Base-by-base conservation (phyloP, 2,113 vertebrate species). In the Bufo gargarizans region DNA sequence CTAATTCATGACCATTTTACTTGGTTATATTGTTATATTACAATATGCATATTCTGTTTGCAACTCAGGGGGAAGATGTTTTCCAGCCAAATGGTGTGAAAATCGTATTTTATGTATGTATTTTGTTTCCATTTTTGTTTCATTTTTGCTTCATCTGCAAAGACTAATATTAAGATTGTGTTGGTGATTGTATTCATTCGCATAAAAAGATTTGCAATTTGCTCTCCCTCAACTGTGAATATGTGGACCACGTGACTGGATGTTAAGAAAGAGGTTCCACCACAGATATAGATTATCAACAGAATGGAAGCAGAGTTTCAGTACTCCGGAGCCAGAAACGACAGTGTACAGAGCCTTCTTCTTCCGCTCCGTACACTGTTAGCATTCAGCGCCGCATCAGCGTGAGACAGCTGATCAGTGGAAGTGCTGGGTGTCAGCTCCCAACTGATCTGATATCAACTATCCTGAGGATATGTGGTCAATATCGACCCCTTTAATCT, bases 31-130 rank as follows among this genome's bases (percentile, higher is more conserved):
- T 58, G 50, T 47, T 7, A 61, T 43, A 19, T 90, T 86, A 89
- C 88, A 82, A 90, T 80, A 89, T 90, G 58, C 90, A 72, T 71
- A 0, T 87, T 89, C 19, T 91, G 13, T 91, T 87, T 90, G 89
- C 84, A 14, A 71, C 58, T 86, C 49, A 94, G 92, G 90, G 91
- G 61, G 87, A 81, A 77, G 85, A 0, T 17, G 63, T 49, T 76
- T 20, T 10, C 14, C 82, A 77, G 56, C 19, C 91, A 79, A 53
- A 0, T 0, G 22, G 55, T 0, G 61, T 90, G 77, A 92, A 90
- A 16, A 89, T 56, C 4, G 93, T 90, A 0, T 91, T 74, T 90
- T 59, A 91, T 0, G 89, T 91, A 53, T 55, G 89, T 93, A 78
- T 86, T 19, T 0, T 61, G 12, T 89, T 89, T 88, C 49, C 4